Evolutionary conservation across 2,888 invertebrate species (phyloP).

Genomic region (Hypomecis atomaria): DNA sequence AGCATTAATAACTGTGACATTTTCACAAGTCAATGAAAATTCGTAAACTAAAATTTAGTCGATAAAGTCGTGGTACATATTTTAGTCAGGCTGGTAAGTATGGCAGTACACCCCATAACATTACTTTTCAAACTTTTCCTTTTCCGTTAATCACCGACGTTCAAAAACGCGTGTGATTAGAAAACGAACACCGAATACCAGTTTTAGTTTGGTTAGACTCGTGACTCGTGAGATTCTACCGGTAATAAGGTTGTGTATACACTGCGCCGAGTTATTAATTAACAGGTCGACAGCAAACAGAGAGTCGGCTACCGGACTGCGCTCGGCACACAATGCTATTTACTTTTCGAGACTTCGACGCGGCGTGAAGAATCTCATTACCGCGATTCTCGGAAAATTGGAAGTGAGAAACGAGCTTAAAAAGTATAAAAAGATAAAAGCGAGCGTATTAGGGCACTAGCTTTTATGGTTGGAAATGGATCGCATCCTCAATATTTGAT

Average conservation of each 20-base stretch:
- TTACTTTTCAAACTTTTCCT: neutral
- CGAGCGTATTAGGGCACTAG: slow-evolving; percentile 46
- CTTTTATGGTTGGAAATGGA: slow-evolving; percentile 27
- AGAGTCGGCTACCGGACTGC: slow-evolving; percentile 78
- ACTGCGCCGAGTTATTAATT: slow-evolving; percentile 83
- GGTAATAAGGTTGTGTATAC: slow-evolving; percentile 84
- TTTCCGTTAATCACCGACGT: slow-evolving; percentile 35
- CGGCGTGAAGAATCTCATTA: slow-evolving; percentile 81
- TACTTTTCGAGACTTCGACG: slow-evolving; percentile 73
- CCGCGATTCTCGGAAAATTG: slow-evolving; percentile 77
- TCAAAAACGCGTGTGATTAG: slow-evolving; percentile 63
- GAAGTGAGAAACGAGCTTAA: slow-evolving; percentile 80
- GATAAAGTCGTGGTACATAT: too few species aligned
- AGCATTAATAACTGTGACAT: too few species aligned
- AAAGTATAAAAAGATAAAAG: slow-evolving; percentile 75
- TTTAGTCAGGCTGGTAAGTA: too few species aligned
- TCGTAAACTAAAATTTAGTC: too few species aligned
- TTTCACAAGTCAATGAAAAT: too few species aligned
- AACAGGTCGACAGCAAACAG: slow-evolving; percentile 84
- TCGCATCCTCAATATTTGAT: slow-evolving; percentile 20
- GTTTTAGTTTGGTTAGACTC: slow-evolving; percentile 71
- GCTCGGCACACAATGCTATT: slow-evolving; percentile 77
- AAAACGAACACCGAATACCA: slow-evolving; percentile 69
- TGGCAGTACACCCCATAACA: neutral
- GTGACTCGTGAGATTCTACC: slow-evolving; percentile 84